Conservation (phyloP, 2,113 vertebrate species). For the Pollimyrus isidori region DNA sequence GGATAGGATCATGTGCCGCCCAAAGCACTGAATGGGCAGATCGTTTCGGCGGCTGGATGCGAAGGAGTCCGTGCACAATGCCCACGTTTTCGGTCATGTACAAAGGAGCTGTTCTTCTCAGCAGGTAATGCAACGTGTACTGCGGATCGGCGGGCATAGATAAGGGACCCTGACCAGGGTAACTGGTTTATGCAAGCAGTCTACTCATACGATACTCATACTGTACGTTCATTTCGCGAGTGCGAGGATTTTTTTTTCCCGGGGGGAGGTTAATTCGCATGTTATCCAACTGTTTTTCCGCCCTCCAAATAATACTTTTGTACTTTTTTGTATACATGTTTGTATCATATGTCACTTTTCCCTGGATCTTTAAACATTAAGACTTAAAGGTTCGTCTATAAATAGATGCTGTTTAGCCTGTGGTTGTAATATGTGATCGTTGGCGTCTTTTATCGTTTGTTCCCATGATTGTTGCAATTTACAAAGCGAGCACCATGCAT, state of each 20-base stretch:
- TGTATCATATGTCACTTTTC: not conserved
- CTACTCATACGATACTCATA: not conserved
- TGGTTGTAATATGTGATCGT: not conserved
- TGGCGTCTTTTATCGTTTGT: not conserved
- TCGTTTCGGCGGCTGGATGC: constrained; percentile 22
- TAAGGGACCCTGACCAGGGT: not conserved
- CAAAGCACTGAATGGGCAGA: constrained; percentile 23
- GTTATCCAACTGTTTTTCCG: too few species aligned
- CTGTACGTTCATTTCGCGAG: not conserved
- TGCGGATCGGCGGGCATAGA: not conserved
- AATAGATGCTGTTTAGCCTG: not conserved
- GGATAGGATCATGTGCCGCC: constrained; percentile 35
- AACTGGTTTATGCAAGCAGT: not conserved
- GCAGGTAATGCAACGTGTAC: constrained; percentile 56
- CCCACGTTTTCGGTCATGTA: constrained; percentile 72
- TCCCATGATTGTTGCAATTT: not conserved
- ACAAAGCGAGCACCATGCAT: not conserved
- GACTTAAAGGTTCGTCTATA: not conserved
- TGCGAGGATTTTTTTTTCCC: not conserved
- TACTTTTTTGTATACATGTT: not conserved
- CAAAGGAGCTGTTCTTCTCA: constrained; percentile 72
- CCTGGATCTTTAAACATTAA: not conserved
- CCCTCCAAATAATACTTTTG: too few species aligned
- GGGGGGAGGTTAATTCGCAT: too few species aligned
- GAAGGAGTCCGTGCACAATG: constrained; percentile 52